Evolutionary conservation across 1,140 invertebrate genomes (phyloP).

Genomic region (Diorhabda carinulata): DNA sequence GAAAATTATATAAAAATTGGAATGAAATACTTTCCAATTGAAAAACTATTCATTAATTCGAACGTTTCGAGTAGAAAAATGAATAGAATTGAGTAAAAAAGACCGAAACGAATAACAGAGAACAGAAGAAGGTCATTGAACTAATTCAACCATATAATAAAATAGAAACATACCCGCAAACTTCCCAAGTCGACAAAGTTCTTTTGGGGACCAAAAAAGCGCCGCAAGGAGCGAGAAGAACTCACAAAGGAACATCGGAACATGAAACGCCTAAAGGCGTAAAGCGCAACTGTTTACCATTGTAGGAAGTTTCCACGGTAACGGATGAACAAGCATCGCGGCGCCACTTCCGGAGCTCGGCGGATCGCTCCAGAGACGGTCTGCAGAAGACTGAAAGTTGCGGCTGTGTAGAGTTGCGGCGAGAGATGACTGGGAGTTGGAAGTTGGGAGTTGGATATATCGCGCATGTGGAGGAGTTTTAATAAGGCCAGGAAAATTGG

Average conservation of each 20-base stretch:
- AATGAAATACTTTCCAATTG: too few relatives aligned
- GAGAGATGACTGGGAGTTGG: constrained; percentile 13
- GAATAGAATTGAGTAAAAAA: neutral
- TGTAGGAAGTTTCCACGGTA: constrained; percentile 17
- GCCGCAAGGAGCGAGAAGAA: neutral
- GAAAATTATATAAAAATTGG: too few relatives aligned
- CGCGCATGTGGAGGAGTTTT: constrained; percentile 15
- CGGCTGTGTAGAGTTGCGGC: constrained; percentile 11
- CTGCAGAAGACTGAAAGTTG: constrained; percentile 14
- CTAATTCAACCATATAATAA: neutral
- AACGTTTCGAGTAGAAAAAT: neutral
- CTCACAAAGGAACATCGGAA: constrained; percentile 4
- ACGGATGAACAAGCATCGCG: constrained; percentile 14
- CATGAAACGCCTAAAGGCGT: neutral
- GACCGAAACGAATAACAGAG: neutral
- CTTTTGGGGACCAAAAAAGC: neutral
- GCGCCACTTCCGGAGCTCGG: neutral
- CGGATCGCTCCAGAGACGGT: neutral
- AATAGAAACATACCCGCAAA: neutral
- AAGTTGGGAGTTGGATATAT: neutral
- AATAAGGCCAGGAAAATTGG: constrained; percentile 18
- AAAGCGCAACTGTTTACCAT: constrained; percentile 22
- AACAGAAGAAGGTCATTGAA: neutral
- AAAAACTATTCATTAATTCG: too few relatives aligned
- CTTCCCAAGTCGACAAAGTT: neutral